Base-by-base conservation (phyloP, 2,888 invertebrate genomes). In the Cosmopolites sordidus region DNA sequence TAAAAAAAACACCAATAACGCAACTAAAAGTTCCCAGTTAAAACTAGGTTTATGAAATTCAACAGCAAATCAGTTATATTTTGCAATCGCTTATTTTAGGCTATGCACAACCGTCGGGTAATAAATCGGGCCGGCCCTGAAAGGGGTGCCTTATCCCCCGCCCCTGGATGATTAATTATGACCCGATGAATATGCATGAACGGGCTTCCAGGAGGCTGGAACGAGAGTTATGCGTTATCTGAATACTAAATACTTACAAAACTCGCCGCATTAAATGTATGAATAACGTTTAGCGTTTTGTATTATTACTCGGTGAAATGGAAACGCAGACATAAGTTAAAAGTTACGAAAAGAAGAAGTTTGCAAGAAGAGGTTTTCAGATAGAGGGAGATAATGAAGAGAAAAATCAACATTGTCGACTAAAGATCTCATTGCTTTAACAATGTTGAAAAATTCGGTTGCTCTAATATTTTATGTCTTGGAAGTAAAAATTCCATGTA, bases 111-210 rank as follows among this genome's bases (percentile, higher is more conserved):
- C 43, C 29, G 9, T 33, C 1, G 33, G 17, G 12, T 6, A 45
- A 51, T 33, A 47, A 52, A 43, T 14, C 22, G 22, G 8, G 22
- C 22, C 53, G 53, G 43, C 41, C 39, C 18, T 53, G 53, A 15
- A 47, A 43, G 43, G 43, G 55, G 48, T 48, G 60, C 55, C 58
- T 51, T 60, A 52, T 58, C 52, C 58, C 64, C 62, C 62, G 57
- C 58, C 53, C 61, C 68, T 65, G 65, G 69, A 70, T 72, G 72
- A 72, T 72, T 72, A 71, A 72, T 72, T 72, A 72, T 70, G 58
- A 63, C 62, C 62, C 68, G 69, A 72, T 72, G 71, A 72, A 72
- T 72, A 72, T 72, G 72, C 70, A 72, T 72, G 71, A 56, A 49
- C 43, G 70, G 65, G 60, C 57, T 43, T 40, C 40, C 41, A 49